phyloP scores from a whole-genome alignment of 2,888 invertebrate species.

The Sphaerolaimus hirsutus region DNA sequence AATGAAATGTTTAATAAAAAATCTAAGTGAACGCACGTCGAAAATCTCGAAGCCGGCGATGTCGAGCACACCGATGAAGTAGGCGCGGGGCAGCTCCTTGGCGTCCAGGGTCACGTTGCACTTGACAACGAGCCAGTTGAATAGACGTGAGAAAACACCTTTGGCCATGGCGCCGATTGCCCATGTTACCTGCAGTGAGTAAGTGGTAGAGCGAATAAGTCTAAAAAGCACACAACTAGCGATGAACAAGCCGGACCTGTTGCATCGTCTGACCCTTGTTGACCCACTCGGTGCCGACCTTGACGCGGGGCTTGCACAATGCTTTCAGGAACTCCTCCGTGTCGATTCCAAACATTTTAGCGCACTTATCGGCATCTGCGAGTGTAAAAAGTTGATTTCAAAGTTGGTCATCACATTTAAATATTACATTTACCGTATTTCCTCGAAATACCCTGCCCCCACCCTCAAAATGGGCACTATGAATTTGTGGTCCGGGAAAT shows the following conservation, averaged over 20 bases:
- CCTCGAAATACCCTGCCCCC: too few relatives aligned
- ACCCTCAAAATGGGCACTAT: too few relatives aligned
- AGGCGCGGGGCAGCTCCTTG: conserved; percentile 72
- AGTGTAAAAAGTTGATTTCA: neutral
- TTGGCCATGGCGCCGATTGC: conserved; percentile 29
- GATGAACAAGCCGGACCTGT: too few relatives aligned
- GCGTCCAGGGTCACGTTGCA: conserved; percentile 35
- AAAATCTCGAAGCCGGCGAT: conserved; percentile 35
- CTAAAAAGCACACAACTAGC: too few relatives aligned
- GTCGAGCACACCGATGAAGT: conserved; percentile 34
- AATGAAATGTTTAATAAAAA: too few relatives aligned
- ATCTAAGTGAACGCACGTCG: conserved; percentile 22
- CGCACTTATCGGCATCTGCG: conserved; percentile 5
- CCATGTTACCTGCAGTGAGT: conserved; percentile 19
- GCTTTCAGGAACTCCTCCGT: conserved; percentile 12
- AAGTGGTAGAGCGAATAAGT: too few relatives aligned
- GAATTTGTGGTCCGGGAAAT: too few relatives aligned
- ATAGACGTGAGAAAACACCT: conserved; percentile 30
- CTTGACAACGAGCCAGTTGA: conserved; percentile 32
- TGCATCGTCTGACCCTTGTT: conserved; percentile 28
- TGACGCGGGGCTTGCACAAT: conserved; percentile 28
- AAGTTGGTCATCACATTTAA: neutral
- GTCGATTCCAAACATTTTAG: conserved; percentile 3
- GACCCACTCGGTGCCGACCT: conserved; percentile 27
- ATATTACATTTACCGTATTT: neutral